Base-by-base conservation (phyloP, 2,888 invertebrate genomes). In the Pammene fasciana region DNA sequence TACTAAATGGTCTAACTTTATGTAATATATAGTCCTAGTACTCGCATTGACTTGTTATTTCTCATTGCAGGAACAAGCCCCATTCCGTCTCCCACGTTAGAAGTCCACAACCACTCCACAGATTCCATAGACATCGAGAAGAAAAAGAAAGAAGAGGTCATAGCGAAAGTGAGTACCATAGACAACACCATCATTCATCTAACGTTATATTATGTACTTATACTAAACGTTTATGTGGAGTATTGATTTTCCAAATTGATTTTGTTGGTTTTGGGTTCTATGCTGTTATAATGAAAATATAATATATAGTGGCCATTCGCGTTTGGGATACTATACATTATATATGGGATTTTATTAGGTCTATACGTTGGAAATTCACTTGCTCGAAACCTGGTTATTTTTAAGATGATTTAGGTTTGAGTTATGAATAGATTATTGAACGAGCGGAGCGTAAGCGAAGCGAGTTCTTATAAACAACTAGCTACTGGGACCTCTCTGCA, bases 21-120 rank as follows among this genome's bases (percentile, higher is more conserved):
- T 5, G 41, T 45, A 45, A 59, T 26, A 59, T 46, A 41, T 34
- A n/a, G n/a, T 7, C 6, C 43, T 65, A 54, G n/a, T 9, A 71
- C 10, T 59, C 62, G 10, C n/a, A 41, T 52, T 52, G 6, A 54
- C 26, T 10, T 62, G 68, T 68, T 48, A 56, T 52, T 67, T 59
- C 18, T 65, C 59, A 34, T 83, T 84, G 0, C 82, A 92, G 92
- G 96, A 76, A 95, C 96, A 81, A 96, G 97, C 88, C 97, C 97
- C 73, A 94, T 96, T 78, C 94, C 95, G 79, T 96, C 96, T 72
- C 96, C 96, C 67, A 83, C 90, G 79, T 81, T 90, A 90, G 94
- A 94, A 71, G 92, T 94, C 79, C 95, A 95, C 92, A 96, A 96
- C 87, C 96, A 96, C 93, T 96, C 96, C 85, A 95, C 95, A 89